phyloP scores from a whole-genome alignment of 2,888 invertebrate species.

The Andrena praecox region DNA sequence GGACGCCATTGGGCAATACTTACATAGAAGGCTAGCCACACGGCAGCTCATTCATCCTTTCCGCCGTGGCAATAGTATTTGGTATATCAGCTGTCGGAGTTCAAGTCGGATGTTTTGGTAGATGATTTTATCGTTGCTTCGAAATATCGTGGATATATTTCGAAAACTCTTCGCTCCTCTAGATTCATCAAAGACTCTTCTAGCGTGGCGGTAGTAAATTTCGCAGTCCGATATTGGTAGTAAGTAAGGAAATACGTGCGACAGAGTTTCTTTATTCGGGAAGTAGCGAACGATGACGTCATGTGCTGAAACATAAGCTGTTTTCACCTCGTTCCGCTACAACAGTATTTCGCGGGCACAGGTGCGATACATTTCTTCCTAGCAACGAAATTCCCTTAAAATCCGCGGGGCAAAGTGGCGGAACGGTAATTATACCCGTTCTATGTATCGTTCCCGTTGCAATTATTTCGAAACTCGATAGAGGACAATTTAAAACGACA shows the following conservation, averaged over 20 bases:
- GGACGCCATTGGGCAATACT: conserved; percentile 43
- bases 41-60: conserved; percentile 49
- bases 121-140: conserved; percentile 73
- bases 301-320: conserved; percentile 74
- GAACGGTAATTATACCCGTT: background rate
- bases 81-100: conserved; percentile 72
- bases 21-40: conserved; percentile 8
- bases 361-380: conserved; percentile 48
- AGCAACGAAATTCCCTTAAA: background rate
- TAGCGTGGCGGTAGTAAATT: conserved; percentile 26
- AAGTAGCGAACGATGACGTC: conserved; percentile 76
- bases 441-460: background rate
- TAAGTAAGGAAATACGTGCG: conserved; percentile 25
- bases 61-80: conserved; percentile 68
- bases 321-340: conserved; percentile 65
- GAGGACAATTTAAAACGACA: conserved; percentile 17
- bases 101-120: conserved; percentile 76
- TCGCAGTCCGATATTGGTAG: conserved; percentile 8
- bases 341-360: conserved; percentile 60
- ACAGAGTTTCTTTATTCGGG: conserved; percentile 67
- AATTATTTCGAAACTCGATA: background rate
- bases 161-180: conserved; percentile 30
- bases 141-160: conserved; percentile 47
- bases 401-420: background rate
- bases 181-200: background rate